phyloP scores from a whole-genome alignment of 1,140 invertebrate species.

The Planococcus citri region DNA sequence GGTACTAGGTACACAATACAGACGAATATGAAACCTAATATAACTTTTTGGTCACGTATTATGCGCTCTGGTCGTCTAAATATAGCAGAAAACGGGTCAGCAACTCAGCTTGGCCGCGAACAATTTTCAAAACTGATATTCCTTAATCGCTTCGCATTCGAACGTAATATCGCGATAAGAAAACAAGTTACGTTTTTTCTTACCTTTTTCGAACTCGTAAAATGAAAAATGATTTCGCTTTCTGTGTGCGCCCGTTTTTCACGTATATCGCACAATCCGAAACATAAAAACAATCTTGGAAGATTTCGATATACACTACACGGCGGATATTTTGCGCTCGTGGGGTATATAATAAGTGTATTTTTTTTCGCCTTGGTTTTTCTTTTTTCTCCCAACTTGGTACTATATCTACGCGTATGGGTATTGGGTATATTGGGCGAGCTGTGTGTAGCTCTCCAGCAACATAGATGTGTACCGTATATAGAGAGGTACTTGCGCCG shows the following conservation, averaged over 20 bases:
- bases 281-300: conserved; percentile 3
- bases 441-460: too few relatives aligned
- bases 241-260: background rate
- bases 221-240: conserved; percentile 8
- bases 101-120: background rate
- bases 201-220: background rate
- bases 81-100: too few relatives aligned
- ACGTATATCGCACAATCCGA: background rate
- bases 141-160: background rate
- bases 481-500: background rate
- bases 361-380: background rate
- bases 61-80: background rate
- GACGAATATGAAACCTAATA: too few relatives aligned
- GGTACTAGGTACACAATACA: too few relatives aligned
- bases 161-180: background rate
- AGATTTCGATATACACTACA: background rate
- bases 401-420: too few relatives aligned
- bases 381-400: background rate
- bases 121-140: background rate
- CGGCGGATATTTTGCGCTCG: too few relatives aligned
- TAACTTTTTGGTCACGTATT: background rate
- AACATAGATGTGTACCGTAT: too few relatives aligned
- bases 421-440: too few relatives aligned
- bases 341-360: too few relatives aligned
- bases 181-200: conserved; percentile 1